Percentiles rank a stretch among this genome's conserved stretches.
Evolutionary conservation across 2,888 invertebrate genomes (phyloP).

Genomic region (Eupelmus urozonus): DNA sequence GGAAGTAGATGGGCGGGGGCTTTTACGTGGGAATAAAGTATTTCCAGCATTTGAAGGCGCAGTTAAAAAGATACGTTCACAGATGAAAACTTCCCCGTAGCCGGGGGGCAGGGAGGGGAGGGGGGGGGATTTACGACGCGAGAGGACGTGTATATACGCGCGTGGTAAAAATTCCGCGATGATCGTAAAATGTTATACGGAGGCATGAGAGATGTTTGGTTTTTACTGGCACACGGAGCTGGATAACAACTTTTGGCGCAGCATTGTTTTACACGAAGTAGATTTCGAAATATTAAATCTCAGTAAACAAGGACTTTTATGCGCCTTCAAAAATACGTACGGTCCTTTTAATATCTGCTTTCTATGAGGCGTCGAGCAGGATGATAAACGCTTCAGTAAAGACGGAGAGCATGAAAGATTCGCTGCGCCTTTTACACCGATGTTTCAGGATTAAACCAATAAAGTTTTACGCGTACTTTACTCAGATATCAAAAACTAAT

Average conservation of each 20-base stretch:
- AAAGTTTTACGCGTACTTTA: too few species aligned
- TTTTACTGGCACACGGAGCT: not conserved
- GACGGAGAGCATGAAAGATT: too few species aligned
- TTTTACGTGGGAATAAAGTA: not conserved
- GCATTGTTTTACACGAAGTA: slow-evolving; percentile 9
- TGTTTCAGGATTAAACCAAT: too few species aligned
- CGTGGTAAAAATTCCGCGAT: slow-evolving; percentile 28
- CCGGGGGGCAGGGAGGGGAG: not conserved
- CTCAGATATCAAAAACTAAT: too few species aligned
- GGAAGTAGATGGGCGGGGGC: too few species aligned
- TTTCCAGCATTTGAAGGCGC: not conserved
- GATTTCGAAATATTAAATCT: not conserved
- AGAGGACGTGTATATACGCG: too few species aligned
- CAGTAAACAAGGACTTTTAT: not conserved
- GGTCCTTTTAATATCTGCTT: too few species aligned
- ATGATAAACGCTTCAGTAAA: too few species aligned
- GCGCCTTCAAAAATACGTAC: too few species aligned
- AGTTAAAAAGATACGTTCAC: slow-evolving; percentile 7
- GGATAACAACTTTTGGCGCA: slow-evolving; percentile 8
- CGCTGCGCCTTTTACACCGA: too few species aligned
- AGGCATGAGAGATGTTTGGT: slow-evolving; percentile 5
- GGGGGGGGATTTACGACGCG: slow-evolving; percentile 14
- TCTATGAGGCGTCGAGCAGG: too few species aligned
- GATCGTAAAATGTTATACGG: slow-evolving; percentile 33
- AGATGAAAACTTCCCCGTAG: not conserved